These are phyloP conservation scores for Bombus confusus DNA, from an alignment of 1,140 invertebrate species.

Conservation along the genomic window DNA sequence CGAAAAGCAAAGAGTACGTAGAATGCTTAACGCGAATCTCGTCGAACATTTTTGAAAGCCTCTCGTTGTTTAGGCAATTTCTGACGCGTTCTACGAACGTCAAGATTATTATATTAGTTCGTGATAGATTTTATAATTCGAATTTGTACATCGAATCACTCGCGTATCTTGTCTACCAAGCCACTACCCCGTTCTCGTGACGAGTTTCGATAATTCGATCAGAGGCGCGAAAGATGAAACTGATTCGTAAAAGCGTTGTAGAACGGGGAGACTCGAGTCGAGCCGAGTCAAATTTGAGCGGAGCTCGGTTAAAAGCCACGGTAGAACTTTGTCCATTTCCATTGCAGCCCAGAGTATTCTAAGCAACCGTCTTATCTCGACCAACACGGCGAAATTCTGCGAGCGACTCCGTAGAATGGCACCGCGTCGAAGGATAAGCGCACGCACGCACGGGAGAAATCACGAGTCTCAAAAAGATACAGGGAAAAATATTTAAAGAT, in stretches of 20 bases:
- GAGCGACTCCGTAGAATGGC: slow-evolving; percentile 57
- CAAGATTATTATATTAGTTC: too few species aligned
- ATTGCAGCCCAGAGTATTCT: slow-evolving; percentile 70
- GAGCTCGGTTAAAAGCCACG: slow-evolving; percentile 27
- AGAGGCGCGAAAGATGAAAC: neutral
- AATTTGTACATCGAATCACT: too few species aligned
- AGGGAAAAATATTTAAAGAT: neutral
- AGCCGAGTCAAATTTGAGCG: slow-evolving; percentile 42
- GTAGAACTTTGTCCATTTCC: slow-evolving; percentile 79
- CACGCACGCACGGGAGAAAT: neutral
- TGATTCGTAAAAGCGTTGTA: neutral
- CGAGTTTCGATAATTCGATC: neutral
- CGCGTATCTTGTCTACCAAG: too few species aligned
- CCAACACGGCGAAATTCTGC: slow-evolving; percentile 51
- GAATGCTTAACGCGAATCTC: too few species aligned
- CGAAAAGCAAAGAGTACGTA: too few species aligned
- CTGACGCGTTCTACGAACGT: too few species aligned
- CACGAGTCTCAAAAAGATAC: neutral
- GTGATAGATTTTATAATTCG: too few species aligned
- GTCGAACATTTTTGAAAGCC: rapidly evolving
- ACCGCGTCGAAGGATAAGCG: slow-evolving; percentile 51
- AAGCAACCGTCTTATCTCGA: slow-evolving; percentile 57
- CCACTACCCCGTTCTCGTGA: neutral
- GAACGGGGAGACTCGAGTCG: neutral
- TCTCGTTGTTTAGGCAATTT: too few species aligned